phyloP scores from a whole-genome alignment of 2,888 invertebrate genomes.

The Melieria picta region DNA sequence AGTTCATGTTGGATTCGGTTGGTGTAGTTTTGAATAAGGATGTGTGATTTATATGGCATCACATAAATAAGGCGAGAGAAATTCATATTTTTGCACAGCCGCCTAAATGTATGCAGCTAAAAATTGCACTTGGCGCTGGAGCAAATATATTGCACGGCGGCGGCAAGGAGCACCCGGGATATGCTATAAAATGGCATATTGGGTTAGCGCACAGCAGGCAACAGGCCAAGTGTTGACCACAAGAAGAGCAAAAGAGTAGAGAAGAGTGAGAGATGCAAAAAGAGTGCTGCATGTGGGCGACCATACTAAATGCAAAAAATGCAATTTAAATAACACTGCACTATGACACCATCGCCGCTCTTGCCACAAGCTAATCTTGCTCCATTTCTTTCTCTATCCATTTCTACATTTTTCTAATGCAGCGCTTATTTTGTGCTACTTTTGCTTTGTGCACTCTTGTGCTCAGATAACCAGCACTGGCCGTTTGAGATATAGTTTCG shows the following conservation, averaged over 20 bases:
- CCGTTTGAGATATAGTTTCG: no score
- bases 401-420: no score
- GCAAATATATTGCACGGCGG: neutral
- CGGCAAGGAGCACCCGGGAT: neutral
- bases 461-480: no score
- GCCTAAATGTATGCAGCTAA: neutral
- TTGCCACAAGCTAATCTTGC: no score
- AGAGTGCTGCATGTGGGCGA: neutral
- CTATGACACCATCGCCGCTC: neutral
- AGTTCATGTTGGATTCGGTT: no score
- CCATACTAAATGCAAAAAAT: constrained; percentile 21
- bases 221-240: neutral
- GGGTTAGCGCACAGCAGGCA: neutral
- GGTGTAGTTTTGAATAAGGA: neutral
- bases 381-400: no score
- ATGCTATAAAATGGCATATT: constrained; percentile 15
- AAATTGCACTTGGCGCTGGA: neutral
- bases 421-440: no score
- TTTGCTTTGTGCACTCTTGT: no score
- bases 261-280: neutral
- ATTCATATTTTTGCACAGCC: constrained; percentile 26
- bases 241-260: no score
- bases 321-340: constrained; percentile 39
- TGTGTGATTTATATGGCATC: constrained; percentile 30
- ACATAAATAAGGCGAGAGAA: constrained; percentile 32